These are phyloP conservation scores for Megaceryle alcyon DNA, from an alignment of 2,797 vertebrate species.

Conservation along the genomic window DNA sequence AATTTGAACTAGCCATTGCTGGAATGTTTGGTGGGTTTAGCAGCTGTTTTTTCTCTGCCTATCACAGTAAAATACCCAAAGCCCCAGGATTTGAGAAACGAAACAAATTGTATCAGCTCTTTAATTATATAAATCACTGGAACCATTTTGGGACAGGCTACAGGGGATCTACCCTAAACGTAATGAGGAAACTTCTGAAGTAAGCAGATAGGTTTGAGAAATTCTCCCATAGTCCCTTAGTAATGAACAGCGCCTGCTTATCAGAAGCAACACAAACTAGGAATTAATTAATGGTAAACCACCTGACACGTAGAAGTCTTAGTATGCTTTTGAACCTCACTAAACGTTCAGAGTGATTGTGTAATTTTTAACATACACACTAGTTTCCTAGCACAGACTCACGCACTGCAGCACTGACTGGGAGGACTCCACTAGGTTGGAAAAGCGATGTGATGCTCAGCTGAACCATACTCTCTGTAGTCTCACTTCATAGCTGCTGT, in stretches of 20 bases:
- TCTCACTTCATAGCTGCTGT: background rate
- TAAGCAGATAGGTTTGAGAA: background rate
- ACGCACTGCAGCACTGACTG: background rate
- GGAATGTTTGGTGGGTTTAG: constrained; percentile 93
- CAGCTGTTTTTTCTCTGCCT: constrained; percentile 89
- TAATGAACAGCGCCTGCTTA: background rate
- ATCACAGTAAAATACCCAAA: constrained; percentile 90
- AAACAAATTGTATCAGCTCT: constrained; percentile 92
- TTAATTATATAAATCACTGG: constrained; percentile 97
- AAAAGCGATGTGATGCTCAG: background rate
- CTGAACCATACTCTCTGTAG: background rate
- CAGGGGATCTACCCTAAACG: constrained; percentile 72
- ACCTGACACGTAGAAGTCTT: background rate
- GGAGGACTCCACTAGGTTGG: background rate
- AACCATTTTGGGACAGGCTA: constrained; percentile 95
- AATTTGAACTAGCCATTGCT: constrained; percentile 90
- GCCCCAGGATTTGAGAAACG: constrained; percentile 87
- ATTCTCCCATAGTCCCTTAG: background rate
- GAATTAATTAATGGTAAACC: background rate
- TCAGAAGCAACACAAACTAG: background rate
- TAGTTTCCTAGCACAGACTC: background rate
- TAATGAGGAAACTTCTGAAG: constrained; percentile 75
- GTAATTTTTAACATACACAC: background rate
- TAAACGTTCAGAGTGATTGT: background rate
- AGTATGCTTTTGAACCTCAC: background rate